These are phyloP conservation scores for Mya arenaria DNA, from an alignment of 1,140 invertebrate genomes.

Conservation along the genomic window DNA sequence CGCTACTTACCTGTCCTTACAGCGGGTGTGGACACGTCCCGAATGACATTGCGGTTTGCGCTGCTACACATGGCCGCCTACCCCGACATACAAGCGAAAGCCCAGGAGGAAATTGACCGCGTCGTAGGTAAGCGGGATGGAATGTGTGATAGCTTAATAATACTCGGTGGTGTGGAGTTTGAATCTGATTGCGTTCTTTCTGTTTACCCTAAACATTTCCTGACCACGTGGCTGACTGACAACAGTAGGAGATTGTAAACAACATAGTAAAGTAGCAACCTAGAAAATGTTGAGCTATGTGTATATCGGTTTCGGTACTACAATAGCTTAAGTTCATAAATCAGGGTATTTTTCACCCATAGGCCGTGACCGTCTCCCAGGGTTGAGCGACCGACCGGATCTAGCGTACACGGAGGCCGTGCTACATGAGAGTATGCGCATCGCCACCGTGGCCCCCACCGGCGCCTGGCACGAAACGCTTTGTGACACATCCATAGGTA, in stretches of 20 bases:
- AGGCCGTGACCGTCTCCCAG: constrained; percentile 33
- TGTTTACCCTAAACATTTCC: no score
- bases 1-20: no score
- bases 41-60: constrained; percentile 2
- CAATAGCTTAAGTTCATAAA: no score
- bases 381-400: constrained; percentile 3
- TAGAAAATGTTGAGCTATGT: no score
- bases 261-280: neutral
- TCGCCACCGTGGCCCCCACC: constrained; percentile 31
- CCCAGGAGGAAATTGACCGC: constrained; percentile 45
- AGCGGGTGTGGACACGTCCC: constrained; percentile 48
- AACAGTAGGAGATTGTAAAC: no score
- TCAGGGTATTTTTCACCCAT: neutral
- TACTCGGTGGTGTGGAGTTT: no score
- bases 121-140: constrained; percentile 35
- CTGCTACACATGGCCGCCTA: constrained; percentile 27
- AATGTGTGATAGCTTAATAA: neutral
- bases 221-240: no score
- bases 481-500: constrained; percentile 54
- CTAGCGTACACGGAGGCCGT: constrained; percentile 62
- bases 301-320: no score
- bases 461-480: constrained; percentile 30
- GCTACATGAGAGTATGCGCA: constrained; percentile 56
- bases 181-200: neutral
- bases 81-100: constrained; percentile 53